Conservation (phyloP, 2,888 invertebrate genomes). For the Cephus pulcher region DNA sequence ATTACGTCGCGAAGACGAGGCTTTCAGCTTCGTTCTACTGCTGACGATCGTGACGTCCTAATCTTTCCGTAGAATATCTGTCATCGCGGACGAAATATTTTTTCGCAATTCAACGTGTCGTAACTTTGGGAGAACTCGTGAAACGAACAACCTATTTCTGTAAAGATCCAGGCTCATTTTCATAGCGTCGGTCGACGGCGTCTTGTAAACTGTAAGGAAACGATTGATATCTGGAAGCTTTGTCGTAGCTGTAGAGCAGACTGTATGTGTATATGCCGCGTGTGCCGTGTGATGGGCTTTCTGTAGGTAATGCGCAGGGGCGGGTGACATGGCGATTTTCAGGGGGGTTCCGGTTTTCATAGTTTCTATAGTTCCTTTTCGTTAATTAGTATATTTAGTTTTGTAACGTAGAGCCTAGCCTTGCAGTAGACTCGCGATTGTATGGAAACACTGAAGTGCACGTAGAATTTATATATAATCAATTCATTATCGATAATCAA, state of each 20-base stretch:
- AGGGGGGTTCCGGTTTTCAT: constrained; percentile 23
- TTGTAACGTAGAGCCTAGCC: constrained; percentile 42
- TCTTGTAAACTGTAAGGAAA: constrained; percentile 59
- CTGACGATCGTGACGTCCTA: background rate
- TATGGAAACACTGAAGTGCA: constrained; percentile 3
- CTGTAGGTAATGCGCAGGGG: constrained; percentile 25
- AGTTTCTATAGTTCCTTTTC: constrained; percentile 24
- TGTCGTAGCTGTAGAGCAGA: constrained; percentile 58
- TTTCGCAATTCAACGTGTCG: background rate
- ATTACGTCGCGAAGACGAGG: background rate
- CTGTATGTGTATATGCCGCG: constrained; percentile 35
- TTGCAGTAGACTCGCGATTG: constrained; percentile 22
- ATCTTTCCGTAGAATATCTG: background rate
- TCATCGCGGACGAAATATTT: background rate
- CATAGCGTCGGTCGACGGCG: constrained; percentile 2
- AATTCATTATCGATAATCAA: background rate
- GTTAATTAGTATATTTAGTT: constrained; percentile 37
- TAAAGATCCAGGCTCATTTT: background rate
- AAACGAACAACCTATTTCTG: background rate
- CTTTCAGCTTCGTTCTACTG: background rate
- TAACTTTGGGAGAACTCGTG: background rate
- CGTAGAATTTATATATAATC: constrained; percentile 10
- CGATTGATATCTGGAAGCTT: constrained; percentile 63
- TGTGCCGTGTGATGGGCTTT: constrained; percentile 30
- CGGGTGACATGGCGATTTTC: constrained; percentile 25